Conservation (phyloP, 2,888 invertebrate species). For the Hydropsyche betteni region DNA sequence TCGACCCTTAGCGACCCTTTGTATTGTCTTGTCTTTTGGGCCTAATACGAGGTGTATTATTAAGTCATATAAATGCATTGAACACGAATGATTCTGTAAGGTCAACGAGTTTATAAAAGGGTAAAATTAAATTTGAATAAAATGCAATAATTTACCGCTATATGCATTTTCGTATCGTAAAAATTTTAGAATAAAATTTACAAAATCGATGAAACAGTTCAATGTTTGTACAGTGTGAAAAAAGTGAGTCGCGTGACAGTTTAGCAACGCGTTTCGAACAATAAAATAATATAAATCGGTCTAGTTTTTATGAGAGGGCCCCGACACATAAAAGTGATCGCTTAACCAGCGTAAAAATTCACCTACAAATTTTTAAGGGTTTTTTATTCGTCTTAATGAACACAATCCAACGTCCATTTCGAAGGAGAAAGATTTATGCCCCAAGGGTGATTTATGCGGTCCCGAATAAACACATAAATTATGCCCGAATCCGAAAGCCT, state of each 20-base stretch:
- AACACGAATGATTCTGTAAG: slow-evolving; percentile 7
- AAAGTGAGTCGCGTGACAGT: no score
- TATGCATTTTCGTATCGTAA: no score
- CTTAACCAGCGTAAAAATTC: slow-evolving; percentile 9
- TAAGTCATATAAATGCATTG: slow-evolving; percentile 8
- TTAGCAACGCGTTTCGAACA: no score
- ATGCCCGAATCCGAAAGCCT: slow-evolving; percentile 27
- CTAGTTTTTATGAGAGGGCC: no score
- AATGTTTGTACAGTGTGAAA: no score
- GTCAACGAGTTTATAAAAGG: background rate
- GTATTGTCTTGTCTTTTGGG: slow-evolving; percentile 8
- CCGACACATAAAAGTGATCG: no score
- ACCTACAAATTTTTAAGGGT: slow-evolving; percentile 1
- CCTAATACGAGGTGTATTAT: slow-evolving; percentile 24
- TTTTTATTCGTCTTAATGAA: slow-evolving; percentile 44
- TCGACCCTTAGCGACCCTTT: slow-evolving; percentile 10
- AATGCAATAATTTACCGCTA: no score
- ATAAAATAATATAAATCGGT: no score
- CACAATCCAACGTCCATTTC: slow-evolving; percentile 42
- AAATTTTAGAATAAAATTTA: no score
- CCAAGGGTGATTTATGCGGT: slow-evolving; percentile 45
- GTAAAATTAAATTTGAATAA: no score
- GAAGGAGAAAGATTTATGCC: slow-evolving; percentile 45
- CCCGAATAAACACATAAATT: slow-evolving; percentile 51
- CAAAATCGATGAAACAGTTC: no score